Evolutionary conservation across 2,113 vertebrate genomes (phyloP).

Genomic region (Orientallactaga bullata): DNA sequence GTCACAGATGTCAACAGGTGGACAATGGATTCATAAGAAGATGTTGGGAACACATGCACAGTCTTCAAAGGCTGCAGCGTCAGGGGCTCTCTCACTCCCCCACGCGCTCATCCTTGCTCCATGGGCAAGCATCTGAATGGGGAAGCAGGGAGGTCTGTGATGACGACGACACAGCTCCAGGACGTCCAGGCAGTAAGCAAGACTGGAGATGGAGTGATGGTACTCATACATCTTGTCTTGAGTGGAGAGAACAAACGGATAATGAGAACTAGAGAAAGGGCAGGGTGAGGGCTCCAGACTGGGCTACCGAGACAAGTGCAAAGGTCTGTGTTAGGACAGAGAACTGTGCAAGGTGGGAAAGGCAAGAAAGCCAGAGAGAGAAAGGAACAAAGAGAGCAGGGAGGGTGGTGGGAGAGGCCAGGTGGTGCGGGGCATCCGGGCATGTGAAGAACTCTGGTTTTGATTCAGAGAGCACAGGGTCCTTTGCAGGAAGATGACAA

Average conservation of each 20-base stretch:
- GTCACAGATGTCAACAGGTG: background rate
- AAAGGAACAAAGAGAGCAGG: background rate
- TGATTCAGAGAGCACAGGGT: background rate
- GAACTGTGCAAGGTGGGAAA: background rate
- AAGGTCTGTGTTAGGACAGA: background rate
- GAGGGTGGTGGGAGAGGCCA: background rate
- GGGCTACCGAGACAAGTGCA: background rate
- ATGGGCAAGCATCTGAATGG: background rate
- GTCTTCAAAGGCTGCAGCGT: background rate
- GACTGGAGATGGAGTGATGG: background rate
- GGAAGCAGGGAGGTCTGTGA: background rate
- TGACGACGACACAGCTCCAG: background rate
- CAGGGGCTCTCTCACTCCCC: background rate
- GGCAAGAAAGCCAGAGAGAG: background rate
- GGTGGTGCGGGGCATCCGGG: background rate
- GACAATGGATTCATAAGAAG: background rate
- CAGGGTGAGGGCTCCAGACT: background rate
- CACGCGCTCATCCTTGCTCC: background rate
- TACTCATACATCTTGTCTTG: rapidly evolving
- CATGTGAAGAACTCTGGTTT: background rate
- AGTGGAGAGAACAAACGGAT: background rate
- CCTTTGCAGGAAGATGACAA: background rate
- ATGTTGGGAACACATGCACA: background rate
- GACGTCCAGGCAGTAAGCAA: background rate
- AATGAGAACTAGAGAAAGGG: background rate